Percentiles rank a stretch among this genome's conserved stretches.
Conservation (phyloP, 2,888 invertebrate genomes). For the Charanyca ferruginea region DNA sequence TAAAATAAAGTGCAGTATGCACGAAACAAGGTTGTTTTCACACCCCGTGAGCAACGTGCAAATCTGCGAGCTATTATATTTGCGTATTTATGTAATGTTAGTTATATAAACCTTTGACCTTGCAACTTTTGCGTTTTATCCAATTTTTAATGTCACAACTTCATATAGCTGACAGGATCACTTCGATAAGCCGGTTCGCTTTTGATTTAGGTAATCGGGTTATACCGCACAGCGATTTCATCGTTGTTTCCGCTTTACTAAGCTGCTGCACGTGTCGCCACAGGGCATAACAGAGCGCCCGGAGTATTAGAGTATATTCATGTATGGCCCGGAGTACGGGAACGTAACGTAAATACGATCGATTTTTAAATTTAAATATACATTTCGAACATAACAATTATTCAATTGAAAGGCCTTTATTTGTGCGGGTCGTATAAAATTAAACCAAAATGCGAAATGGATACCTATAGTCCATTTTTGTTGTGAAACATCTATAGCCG, state of each 20-base stretch:
- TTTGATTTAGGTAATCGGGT: slow-evolving; percentile 3
- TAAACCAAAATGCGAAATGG: no score
- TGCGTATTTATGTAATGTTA: no score
- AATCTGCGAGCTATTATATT: no score
- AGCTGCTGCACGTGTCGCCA: slow-evolving; percentile 9
- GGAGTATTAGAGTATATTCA: no score
- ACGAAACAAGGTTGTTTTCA: no score
- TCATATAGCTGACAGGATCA: not conserved
- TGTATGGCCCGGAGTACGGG: no score
- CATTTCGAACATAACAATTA: not conserved
- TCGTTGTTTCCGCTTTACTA: slow-evolving; percentile 11
- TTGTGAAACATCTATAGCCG: no score
- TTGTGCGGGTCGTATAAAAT: no score
- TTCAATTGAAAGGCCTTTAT: no score
- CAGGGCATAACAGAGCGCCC: not conserved
- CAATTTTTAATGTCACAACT: not conserved
- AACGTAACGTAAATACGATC: not conserved
- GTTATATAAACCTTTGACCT: not conserved
- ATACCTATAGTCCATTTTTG: no score
- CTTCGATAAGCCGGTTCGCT: not conserved
- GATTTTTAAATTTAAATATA: not conserved
- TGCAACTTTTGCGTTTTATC: not conserved
- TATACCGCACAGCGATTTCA: slow-evolving; percentile 1
- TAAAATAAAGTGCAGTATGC: no score
- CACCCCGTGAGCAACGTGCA: no score